These are phyloP conservation scores for Aurelia coerulea DNA, from an alignment of 30 jellyfish, hydroid and myxozoan genomes.

Conservation along the genomic window DNA sequence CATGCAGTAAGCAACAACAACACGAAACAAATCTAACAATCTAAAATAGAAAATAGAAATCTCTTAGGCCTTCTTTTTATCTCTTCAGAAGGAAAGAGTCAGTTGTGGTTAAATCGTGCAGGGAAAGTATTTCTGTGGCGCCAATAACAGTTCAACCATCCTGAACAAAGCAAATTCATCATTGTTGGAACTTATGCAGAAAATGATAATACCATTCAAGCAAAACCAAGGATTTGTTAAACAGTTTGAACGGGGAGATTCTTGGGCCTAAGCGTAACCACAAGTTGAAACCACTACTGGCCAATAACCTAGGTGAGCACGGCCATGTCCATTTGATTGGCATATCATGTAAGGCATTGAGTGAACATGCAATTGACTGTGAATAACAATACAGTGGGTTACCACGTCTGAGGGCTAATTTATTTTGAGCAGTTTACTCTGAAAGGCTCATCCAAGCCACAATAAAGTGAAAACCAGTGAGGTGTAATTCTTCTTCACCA, in stretches of 20 bases:
- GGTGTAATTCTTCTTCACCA: slow-evolving; percentile 41
- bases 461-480: slow-evolving; percentile 23
- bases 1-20: no score
- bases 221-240: slow-evolving; percentile 22
- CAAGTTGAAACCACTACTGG: slow-evolving; percentile 41
- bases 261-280: slow-evolving; percentile 45
- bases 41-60: no score
- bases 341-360: slow-evolving; percentile 12
- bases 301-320: slow-evolving; percentile 25
- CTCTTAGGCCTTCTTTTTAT: no score
- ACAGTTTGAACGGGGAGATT: slow-evolving; percentile 13
- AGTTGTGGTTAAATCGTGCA: no score
- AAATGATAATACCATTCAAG: slow-evolving; percentile 7
- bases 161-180: no score
- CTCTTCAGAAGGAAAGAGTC: no score
- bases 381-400: slow-evolving; percentile 34
- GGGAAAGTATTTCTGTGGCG: no score
- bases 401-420: slow-evolving; percentile 69
- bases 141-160: no score
- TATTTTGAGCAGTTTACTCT: slow-evolving; percentile 28
- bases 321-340: slow-evolving; percentile 25
- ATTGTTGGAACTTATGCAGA: no score
- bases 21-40: no score
- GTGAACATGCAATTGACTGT: slow-evolving; percentile 48
- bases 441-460: slow-evolving; percentile 67